A percentile compares a stretch with the other conserved stretches of the same genome.
Conservation (phyloP, 2,113 vertebrate species). For the Anoplopoma fimbria region DNA sequence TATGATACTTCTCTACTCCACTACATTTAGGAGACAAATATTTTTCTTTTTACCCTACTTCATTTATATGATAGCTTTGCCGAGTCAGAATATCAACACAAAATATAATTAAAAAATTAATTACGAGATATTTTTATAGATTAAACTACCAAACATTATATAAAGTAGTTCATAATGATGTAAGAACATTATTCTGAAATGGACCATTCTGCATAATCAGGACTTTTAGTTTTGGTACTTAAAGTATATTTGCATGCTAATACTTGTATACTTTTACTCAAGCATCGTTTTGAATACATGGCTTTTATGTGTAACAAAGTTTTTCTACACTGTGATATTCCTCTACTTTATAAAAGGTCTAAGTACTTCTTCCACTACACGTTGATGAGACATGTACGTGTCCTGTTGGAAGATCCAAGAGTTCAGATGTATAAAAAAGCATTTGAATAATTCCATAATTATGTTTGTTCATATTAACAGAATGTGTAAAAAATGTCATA, state of each 20-base stretch:
- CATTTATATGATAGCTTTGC: not conserved
- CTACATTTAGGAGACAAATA: not conserved
- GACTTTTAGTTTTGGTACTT: not conserved
- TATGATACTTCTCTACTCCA: not conserved
- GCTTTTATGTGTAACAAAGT: not conserved
- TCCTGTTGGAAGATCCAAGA: not conserved
- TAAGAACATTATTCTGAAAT: not conserved
- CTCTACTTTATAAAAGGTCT: not conserved
- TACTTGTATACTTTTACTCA: not conserved
- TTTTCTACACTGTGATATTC: not conserved
- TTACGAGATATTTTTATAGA: not conserved
- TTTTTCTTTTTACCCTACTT: not conserved
- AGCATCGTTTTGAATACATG: not conserved
- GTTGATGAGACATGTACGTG: not conserved
- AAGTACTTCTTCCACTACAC: not conserved
- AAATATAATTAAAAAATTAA: not conserved
- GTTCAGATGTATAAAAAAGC: not conserved
- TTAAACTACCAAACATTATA: not conserved
- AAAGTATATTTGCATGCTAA: not conserved
- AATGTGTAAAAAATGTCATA: not conserved
- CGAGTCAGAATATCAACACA: not conserved
- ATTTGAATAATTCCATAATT: not conserved
- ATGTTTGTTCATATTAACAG: not conserved
- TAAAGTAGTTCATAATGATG: not conserved
- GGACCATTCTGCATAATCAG: not conserved